Evolutionary conservation across 2,888 invertebrate species (phyloP).

Genomic region (Latrodectus hesperus): DNA sequence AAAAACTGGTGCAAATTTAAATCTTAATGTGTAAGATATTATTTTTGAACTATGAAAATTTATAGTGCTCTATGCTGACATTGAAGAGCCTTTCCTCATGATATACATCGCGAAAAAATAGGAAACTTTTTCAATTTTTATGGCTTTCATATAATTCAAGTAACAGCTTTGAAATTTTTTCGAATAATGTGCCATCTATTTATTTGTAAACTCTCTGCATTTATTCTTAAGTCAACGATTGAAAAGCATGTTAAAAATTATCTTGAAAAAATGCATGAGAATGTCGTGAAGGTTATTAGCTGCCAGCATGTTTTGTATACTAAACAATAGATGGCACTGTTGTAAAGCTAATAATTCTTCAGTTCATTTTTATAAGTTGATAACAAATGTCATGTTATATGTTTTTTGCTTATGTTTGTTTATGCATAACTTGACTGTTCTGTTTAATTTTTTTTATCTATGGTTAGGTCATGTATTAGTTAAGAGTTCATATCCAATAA

Average conservation of each 20-base stretch:
- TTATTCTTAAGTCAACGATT: background rate
- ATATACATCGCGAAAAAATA: background rate
- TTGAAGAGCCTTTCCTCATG: background rate
- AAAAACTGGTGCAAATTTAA: background rate
- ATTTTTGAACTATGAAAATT: background rate
- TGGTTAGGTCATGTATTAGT: no score
- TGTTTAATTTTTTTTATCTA: no score
- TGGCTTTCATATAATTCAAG: background rate
- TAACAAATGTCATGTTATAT: no score
- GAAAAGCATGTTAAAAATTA: background rate
- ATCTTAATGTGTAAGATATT: background rate
- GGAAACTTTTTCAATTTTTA: background rate
- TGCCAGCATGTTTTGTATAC: no score
- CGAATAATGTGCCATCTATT: background rate
- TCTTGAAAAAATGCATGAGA: background rate
- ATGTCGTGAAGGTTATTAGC: background rate
- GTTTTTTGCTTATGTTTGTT: no score
- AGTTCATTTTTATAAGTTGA: no score
- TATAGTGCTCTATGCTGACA: background rate
- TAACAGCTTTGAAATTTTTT: background rate
- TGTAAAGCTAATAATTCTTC: no score
- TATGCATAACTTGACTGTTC: no score
- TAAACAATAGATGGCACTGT: no score
- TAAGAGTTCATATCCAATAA: no score
- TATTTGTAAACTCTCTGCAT: background rate